phyloP scores from a whole-genome alignment of 2,888 invertebrate genomes.

The Metellina segmentata region DNA sequence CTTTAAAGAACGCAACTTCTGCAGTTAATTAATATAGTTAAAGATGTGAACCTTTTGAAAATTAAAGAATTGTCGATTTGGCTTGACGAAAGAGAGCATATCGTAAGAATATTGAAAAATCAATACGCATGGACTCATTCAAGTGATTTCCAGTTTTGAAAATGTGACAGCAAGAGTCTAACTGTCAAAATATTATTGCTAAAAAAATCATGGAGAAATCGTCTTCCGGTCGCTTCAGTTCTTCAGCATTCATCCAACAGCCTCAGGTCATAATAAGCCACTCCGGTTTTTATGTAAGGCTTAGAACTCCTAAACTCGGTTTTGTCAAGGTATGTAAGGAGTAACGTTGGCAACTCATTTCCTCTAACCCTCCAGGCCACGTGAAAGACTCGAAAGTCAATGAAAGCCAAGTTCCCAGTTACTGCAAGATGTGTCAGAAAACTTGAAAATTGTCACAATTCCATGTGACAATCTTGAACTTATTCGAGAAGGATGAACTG shows the following conservation, averaged over 20 bases:
- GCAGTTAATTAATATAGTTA: no score
- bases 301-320: neutral
- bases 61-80: no score
- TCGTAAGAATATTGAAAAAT: no score
- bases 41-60: no score
- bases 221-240: neutral
- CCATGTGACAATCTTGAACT: neutral
- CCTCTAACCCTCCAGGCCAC: constrained; percentile 22
- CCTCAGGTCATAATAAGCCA: neutral
- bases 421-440: neutral
- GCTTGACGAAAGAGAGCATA: no score
- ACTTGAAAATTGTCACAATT: neutral
- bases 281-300: neutral
- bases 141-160: neutral
- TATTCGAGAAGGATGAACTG: neutral
- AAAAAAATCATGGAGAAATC: neutral
- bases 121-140: no score
- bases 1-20: no score
- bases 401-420: neutral
- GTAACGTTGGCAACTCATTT: neutral
- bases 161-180: neutral
- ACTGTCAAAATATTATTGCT: neutral
- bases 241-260: neutral
- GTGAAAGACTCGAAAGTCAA: constrained; percentile 18
- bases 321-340: neutral